These are phyloP conservation scores for Sinosuthora webbiana DNA, from an alignment of 2,113 vertebrate genomes.

Conservation along the genomic window DNA sequence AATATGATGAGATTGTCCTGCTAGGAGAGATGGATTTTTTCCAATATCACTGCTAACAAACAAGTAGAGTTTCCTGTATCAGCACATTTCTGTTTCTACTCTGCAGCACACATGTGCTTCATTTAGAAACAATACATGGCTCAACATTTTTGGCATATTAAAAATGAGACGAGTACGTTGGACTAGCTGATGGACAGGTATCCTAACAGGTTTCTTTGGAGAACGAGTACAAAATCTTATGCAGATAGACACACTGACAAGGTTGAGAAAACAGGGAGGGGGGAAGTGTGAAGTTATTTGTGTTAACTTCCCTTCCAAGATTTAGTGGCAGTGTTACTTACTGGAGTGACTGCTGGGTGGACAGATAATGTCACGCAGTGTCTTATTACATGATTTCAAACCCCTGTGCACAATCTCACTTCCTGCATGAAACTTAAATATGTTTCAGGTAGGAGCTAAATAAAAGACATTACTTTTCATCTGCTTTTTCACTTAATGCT, in stretches of 20 bases:
- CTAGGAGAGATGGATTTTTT: constrained; percentile 92
- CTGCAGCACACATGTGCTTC: constrained; percentile 59
- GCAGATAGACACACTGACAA: constrained; percentile 39
- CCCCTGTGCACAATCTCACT: constrained; percentile 48
- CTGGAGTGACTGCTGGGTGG: constrained; percentile 48
- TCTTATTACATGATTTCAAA: constrained; percentile 64
- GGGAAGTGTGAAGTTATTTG: constrained; percentile 32
- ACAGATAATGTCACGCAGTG: constrained; percentile 62
- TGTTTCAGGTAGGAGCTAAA: constrained; percentile 70
- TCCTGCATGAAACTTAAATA: constrained; percentile 59
- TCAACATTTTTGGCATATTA: constrained; percentile 54
- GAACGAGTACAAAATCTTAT: constrained; percentile 6
- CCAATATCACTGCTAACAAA: constrained; percentile 88
- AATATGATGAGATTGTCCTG: constrained; percentile 95
- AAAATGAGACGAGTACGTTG: constrained; percentile 2
- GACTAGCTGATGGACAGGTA: constrained; percentile 49
- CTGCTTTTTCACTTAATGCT: constrained; percentile 73
- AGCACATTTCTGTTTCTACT: constrained; percentile 73
- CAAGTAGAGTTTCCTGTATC: constrained; percentile 80
- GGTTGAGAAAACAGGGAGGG: background rate
- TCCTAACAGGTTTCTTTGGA: constrained; percentile 45
- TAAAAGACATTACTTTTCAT: constrained; percentile 72
- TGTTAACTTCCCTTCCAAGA: constrained; percentile 45
- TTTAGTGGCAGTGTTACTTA: constrained; percentile 45
- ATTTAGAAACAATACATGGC: constrained; percentile 63